These are phyloP conservation scores for Philereme transversata DNA, from an alignment of 2,888 invertebrate genomes.

Conservation along the genomic window DNA sequence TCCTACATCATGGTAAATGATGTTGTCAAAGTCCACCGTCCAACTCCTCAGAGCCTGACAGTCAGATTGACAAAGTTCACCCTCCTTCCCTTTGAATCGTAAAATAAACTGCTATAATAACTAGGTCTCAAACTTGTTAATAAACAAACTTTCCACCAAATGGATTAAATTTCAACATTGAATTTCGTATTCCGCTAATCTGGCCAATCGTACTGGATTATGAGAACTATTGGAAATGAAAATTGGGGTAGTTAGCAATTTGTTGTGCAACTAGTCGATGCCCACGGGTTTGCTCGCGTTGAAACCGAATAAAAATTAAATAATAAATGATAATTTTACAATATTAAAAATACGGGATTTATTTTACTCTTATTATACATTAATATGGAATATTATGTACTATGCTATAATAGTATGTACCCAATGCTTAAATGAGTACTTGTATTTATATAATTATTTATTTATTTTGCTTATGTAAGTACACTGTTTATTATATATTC, in stretches of 20 bases:
- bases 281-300: too few species aligned
- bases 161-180: slow-evolving; percentile 17
- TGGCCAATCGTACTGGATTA: slow-evolving; percentile 12
- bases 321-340: too few species aligned
- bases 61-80: slow-evolving; percentile 20
- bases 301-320: too few species aligned
- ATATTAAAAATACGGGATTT: too few species aligned
- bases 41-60: slow-evolving; percentile 5
- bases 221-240: slow-evolving; percentile 1
- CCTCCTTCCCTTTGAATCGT: slow-evolving; percentile 10
- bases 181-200: slow-evolving; percentile 11
- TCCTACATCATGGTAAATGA: background rate
- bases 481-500: too few species aligned
- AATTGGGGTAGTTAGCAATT: slow-evolving; percentile 6
- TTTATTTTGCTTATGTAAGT: too few species aligned
- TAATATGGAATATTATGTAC: too few species aligned
- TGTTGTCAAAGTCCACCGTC: background rate
- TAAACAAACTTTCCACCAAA: slow-evolving; percentile 10
- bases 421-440: too few species aligned
- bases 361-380: too few species aligned
- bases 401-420: too few species aligned
- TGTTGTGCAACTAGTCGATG: background rate
- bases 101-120: slow-evolving; percentile 15
- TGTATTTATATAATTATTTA: too few species aligned
- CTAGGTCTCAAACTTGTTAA: slow-evolving; percentile 15